phyloP scores from a whole-genome alignment of 2,888 invertebrate genomes.

The Galerucella pusilla region DNA sequence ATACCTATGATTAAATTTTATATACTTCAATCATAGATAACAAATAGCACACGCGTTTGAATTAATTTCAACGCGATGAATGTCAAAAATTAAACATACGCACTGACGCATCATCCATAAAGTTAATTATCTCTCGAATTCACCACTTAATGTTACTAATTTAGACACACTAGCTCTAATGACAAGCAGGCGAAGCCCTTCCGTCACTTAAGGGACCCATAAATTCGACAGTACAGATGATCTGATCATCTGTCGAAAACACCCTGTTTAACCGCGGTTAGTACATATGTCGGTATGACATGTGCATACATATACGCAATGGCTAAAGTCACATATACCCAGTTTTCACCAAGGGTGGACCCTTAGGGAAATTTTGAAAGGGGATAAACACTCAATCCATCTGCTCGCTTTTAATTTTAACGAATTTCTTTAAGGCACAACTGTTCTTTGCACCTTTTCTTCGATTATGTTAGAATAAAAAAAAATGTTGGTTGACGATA shows the following conservation, averaged over 20 bases:
- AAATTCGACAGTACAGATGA: conserved; percentile 49
- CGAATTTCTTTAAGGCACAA: conserved; percentile 43
- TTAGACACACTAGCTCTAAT: conserved; percentile 42
- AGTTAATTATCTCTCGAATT: conserved; percentile 36
- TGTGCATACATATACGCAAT: conserved; percentile 43
- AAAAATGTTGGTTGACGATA: not conserved
- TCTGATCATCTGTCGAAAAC: conserved; percentile 53
- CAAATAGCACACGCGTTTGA: not conserved
- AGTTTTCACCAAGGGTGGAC: conserved; percentile 46
- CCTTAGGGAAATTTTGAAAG: conserved; percentile 38
- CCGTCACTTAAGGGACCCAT: conserved; percentile 35
- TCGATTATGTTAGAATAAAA: conserved; percentile 15
- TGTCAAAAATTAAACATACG: conserved; percentile 7
- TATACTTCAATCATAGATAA: conserved; percentile 3
- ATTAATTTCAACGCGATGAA: not conserved
- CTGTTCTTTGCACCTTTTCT: conserved; percentile 40
- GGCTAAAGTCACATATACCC: conserved; percentile 50
- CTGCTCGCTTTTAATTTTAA: conserved; percentile 42
- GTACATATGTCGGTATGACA: conserved; percentile 44
- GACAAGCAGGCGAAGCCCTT: conserved; percentile 30
- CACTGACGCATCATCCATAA: conserved; percentile 10
- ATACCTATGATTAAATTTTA: not conserved
- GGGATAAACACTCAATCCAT: conserved; percentile 39
- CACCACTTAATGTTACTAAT: conserved; percentile 42
- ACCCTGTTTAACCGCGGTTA: conserved; percentile 41